A percentile compares a stretch with the other conserved stretches of the same genome.
phyloP scores from a whole-genome alignment of 2,797 vertebrate genomes.

The Sorex maritimensis region DNA sequence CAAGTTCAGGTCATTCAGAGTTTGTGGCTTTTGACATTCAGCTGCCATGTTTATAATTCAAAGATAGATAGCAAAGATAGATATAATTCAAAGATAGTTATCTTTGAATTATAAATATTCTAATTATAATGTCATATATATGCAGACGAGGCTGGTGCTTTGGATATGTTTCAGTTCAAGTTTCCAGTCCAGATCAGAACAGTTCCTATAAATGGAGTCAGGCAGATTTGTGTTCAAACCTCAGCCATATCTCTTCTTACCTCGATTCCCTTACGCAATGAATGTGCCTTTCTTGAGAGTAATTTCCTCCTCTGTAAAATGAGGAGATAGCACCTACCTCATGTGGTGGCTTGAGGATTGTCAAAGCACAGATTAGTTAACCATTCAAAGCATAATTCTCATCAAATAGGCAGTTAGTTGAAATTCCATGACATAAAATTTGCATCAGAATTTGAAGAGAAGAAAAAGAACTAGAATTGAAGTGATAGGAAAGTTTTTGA shows the following conservation, averaged over 20 bases:
- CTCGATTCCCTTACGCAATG: neutral
- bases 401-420: neutral
- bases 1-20: slow-evolving; percentile 7
- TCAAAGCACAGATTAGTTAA: slow-evolving; percentile 55
- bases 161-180: neutral
- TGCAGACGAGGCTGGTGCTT: neutral
- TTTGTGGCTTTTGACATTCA: slow-evolving; percentile 21
- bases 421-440: neutral
- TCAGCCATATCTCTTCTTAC: neutral
- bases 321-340: slow-evolving; percentile 73
- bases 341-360: slow-evolving; percentile 6
- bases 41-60: slow-evolving; percentile 2
- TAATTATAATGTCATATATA: neutral
- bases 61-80: neutral
- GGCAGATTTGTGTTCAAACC: neutral
- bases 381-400: slow-evolving; percentile 16
- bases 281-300: slow-evolving; percentile 20
- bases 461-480: slow-evolving; percentile 8
- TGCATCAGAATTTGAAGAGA: slow-evolving; percentile 23
- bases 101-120: too few relatives aligned
- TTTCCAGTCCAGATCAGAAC: neutral
- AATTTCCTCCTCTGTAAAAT: slow-evolving; percentile 65
- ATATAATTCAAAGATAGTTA: neutral
- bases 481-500: neutral
- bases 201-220: slow-evolving; percentile 4